Evolutionary conservation across 1,140 invertebrate species (phyloP).

Genomic region (Nomia melanderi): DNA sequence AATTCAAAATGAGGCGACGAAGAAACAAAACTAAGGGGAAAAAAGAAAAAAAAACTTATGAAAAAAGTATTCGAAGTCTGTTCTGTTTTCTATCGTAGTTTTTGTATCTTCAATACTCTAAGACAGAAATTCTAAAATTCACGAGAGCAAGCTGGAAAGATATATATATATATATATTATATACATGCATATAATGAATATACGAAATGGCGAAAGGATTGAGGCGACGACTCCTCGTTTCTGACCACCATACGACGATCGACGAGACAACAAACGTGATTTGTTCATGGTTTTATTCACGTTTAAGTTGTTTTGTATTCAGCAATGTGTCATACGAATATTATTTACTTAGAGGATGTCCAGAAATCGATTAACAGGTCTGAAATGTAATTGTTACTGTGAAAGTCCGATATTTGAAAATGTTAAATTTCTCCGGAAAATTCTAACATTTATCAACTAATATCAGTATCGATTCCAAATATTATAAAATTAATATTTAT

Average conservation of each 20-base stretch:
- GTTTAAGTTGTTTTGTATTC: too few species aligned
- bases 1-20: constrained; percentile 53
- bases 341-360: too few species aligned
- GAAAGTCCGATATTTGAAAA: too few species aligned
- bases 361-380: too few species aligned
- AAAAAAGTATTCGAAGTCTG: constrained; percentile 74
- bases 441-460: too few species aligned
- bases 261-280: too few species aligned
- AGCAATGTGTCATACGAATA: too few species aligned
- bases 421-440: too few species aligned
- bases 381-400: too few species aligned
- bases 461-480: too few species aligned
- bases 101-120: constrained; percentile 81
- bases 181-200: not conserved
- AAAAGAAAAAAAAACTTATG: constrained; percentile 27
- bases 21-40: constrained; percentile 34
- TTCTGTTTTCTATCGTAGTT: constrained; percentile 81
- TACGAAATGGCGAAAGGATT: not conserved
- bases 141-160: constrained; percentile 47
- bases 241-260: constrained; percentile 23
- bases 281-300: too few species aligned
- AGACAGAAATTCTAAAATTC: constrained; percentile 77
- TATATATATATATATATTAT: not conserved
- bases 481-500: too few species aligned
- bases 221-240: constrained; percentile 17